Evolutionary conservation across 2,888 invertebrate species (phyloP).

Genomic region (Agrypnus murinus): DNA sequence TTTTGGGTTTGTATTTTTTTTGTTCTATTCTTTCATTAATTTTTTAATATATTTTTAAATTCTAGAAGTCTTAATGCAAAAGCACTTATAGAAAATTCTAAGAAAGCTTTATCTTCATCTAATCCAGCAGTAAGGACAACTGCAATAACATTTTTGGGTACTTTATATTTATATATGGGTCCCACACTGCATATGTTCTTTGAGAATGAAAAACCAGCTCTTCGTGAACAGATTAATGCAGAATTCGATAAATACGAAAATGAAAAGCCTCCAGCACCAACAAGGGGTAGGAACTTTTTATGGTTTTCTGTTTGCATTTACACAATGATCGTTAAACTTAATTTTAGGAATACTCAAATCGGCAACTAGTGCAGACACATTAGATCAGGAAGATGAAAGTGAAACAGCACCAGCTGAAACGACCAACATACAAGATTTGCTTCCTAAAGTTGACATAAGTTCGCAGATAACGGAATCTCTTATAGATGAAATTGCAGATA

Average conservation of each 20-base stretch:
- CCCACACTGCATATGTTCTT: constrained; percentile 84
- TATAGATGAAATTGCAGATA: constrained; percentile 87
- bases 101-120: constrained; percentile 88
- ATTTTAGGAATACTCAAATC: constrained; percentile 54
- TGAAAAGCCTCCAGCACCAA: constrained; percentile 84
- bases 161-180: constrained; percentile 88
- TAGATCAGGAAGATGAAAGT: constrained; percentile 64
- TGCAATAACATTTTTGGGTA: constrained; percentile 83
- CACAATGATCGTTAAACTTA: too few species aligned
- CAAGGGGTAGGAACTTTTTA: constrained; percentile 76
- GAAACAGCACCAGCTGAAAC: constrained; percentile 69
- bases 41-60: constrained; percentile 5
- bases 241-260: constrained; percentile 90
- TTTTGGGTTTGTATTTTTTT: constrained; percentile 77
- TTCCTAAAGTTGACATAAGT: constrained; percentile 88
- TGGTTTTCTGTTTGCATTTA: too few species aligned
- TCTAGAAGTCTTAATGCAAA: constrained; percentile 79
- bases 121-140: constrained; percentile 90
- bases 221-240: constrained; percentile 88
- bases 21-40: not conserved
- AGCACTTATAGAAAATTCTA: constrained; percentile 83
- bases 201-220: constrained; percentile 89
- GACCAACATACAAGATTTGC: constrained; percentile 78
- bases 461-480: constrained; percentile 87
- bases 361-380: constrained; percentile 55